Evolutionary conservation across 2,888 invertebrate genomes (phyloP).

Genomic region (Hermodice carunculata): DNA sequence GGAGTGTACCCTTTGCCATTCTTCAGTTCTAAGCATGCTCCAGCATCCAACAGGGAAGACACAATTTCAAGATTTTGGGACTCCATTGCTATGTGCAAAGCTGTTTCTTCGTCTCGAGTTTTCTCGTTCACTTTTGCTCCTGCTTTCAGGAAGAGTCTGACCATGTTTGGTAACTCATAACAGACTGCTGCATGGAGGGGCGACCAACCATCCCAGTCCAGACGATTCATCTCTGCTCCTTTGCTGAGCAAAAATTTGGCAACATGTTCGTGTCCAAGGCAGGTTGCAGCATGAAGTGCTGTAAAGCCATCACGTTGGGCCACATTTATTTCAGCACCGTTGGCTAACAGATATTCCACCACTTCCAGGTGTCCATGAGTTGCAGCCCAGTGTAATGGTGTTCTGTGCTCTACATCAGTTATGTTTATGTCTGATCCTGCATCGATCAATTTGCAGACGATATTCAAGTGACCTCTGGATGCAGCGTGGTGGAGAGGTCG

Average conservation of each 20-base stretch:
- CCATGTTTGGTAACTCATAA: slow-evolving; percentile 52
- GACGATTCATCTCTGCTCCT: slow-evolving; percentile 51
- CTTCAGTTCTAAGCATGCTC: slow-evolving; percentile 46
- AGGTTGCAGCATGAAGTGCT: slow-evolving; percentile 58
- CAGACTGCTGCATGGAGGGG: slow-evolving; percentile 59
- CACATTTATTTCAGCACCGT: slow-evolving; percentile 52
- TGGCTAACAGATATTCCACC: slow-evolving; percentile 47
- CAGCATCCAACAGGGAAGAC: slow-evolving; percentile 44
- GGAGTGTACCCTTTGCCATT: slow-evolving; percentile 54
- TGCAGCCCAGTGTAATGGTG: slow-evolving; percentile 60
- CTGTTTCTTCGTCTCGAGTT: slow-evolving; percentile 52
- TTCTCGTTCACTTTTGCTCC: slow-evolving; percentile 47
- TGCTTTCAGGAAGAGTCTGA: slow-evolving; percentile 45
- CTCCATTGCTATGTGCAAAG: slow-evolving; percentile 56
- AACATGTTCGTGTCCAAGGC: slow-evolving; percentile 52
- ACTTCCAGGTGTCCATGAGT: slow-evolving; percentile 48
- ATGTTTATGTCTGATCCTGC: slow-evolving; percentile 53
- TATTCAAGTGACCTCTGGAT: slow-evolving; percentile 49
- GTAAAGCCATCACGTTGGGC: slow-evolving; percentile 61
- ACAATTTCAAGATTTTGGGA: slow-evolving; percentile 49
- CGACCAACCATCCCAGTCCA: slow-evolving; percentile 58
- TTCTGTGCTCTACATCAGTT: slow-evolving; percentile 52
- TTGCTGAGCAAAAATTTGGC: slow-evolving; percentile 48
- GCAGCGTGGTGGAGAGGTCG: slow-evolving; percentile 58
- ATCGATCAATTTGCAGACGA: slow-evolving; percentile 47